phyloP scores from a whole-genome alignment of 2,113 vertebrate genomes.

The Hemiscyllium ocellatum region DNA sequence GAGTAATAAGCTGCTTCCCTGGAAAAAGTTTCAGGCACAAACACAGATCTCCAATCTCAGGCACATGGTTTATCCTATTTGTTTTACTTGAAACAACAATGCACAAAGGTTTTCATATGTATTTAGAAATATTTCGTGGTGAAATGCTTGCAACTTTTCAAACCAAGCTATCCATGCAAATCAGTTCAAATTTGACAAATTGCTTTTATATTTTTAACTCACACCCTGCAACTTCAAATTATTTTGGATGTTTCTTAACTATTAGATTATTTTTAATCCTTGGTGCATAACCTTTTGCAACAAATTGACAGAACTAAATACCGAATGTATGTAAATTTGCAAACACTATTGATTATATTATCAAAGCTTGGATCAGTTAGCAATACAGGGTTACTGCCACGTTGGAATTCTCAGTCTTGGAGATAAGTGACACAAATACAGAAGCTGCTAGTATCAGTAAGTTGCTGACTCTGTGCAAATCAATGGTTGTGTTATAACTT shows the following conservation, averaged over 20 bases:
- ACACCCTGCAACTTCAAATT: neutral
- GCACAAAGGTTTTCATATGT: neutral
- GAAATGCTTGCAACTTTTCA: neutral
- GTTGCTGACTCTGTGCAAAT: neutral
- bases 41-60: neutral
- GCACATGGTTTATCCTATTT: neutral
- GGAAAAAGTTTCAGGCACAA: no score
- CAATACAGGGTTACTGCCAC: slow-evolving; percentile 49
- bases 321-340: neutral
- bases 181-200: neutral
- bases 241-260: neutral
- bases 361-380: slow-evolving; percentile 44
- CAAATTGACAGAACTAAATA: no score
- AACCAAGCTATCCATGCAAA: neutral
- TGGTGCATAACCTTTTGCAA: neutral
- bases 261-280: neutral
- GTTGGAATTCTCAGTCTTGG: slow-evolving; percentile 49
- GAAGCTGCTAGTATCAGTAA: neutral
- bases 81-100: neutral
- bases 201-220: neutral
- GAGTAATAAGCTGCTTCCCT: no score
- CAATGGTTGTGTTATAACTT: neutral
- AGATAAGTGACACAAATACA: slow-evolving; percentile 49
- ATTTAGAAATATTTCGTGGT: neutral
- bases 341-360: neutral